Evolutionary conservation across 2,797 vertebrate genomes (phyloP).

Genomic region (Rhynchonycteris naso): DNA sequence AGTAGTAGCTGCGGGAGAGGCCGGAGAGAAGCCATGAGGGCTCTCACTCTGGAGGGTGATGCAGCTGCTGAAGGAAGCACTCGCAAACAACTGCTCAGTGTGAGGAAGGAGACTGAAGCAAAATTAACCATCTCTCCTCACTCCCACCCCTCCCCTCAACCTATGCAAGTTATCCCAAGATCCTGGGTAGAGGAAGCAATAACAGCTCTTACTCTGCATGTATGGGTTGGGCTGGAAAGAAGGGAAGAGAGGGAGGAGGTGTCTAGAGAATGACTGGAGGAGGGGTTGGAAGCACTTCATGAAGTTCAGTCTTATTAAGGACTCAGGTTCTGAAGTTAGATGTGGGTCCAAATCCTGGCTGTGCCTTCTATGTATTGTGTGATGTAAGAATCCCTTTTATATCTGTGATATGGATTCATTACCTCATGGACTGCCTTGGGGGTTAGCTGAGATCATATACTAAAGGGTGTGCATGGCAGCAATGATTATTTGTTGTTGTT

Average conservation of each 20-base stretch:
- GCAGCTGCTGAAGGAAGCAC: not conserved
- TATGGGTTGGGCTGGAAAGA: not conserved
- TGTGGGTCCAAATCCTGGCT: not conserved
- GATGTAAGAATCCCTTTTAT: not conserved
- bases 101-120: slow-evolving; percentile 18
- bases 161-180: not conserved
- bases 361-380: not conserved
- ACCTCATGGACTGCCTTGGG: not conserved
- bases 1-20: not conserved
- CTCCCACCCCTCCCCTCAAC: not conserved
- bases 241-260: not conserved
- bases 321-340: not conserved
- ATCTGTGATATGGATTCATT: not conserved
- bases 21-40: not conserved
- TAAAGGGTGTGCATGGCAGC: not conserved
- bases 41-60: not conserved
- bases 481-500: not conserved
- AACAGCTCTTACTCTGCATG: not conserved
- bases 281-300: not conserved
- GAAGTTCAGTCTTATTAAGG: not conserved
- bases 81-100: not conserved
- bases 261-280: not conserved
- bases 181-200: not conserved
- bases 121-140: not conserved
- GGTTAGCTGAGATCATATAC: not conserved